Conservation (phyloP, 2,888 invertebrate genomes). For the Petrolisthes cinctipes region DNA sequence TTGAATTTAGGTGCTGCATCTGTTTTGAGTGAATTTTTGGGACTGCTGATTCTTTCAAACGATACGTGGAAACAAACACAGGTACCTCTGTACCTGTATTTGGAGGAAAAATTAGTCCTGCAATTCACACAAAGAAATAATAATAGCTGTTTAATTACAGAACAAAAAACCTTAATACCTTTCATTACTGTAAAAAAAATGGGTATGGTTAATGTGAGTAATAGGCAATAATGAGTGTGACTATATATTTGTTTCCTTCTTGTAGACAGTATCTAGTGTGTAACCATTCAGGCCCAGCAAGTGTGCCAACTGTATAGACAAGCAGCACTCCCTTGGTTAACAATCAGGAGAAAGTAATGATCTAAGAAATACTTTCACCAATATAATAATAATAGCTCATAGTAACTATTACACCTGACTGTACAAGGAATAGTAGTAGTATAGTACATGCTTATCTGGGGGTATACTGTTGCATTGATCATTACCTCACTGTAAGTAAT, state of each 20-base stretch:
- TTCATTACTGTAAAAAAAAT: no score
- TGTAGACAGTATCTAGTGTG: slow-evolving; percentile 11
- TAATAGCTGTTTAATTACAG: no score
- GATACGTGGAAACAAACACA: no score
- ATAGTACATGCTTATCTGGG: not conserved
- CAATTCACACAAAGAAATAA: no score
- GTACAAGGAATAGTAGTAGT: not conserved
- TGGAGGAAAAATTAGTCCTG: no score
- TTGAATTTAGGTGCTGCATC: no score
- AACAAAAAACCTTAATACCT: no score
- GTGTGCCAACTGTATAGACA: slow-evolving; percentile 6
- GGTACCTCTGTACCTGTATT: no score
- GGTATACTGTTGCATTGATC: not conserved
- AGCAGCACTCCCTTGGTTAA: not conserved
- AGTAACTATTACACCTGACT: not conserved
- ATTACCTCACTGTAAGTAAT: not conserved
- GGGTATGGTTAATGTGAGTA: no score
- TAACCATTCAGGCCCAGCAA: not conserved
- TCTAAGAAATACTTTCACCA: not conserved
- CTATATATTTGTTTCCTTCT: slow-evolving; percentile 12
- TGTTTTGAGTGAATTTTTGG: no score
- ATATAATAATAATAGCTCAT: not conserved
- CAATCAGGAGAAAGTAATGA: not conserved
- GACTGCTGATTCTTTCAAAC: no score
- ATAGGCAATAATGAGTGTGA: not conserved